Conservation (phyloP, 2,888 invertebrate species). For the Philopedon plagiatum region DNA sequence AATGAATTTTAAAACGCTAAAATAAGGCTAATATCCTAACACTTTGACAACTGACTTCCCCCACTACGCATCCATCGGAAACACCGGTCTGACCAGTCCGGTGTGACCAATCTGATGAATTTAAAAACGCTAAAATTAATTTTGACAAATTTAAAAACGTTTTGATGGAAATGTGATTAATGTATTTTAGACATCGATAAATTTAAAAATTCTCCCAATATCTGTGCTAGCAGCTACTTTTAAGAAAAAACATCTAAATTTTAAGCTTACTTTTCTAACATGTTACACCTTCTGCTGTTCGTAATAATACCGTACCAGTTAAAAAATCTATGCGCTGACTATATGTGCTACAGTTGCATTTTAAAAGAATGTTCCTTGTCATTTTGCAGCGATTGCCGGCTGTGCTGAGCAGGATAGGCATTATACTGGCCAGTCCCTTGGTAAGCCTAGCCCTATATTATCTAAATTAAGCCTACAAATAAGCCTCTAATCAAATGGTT, state of each 20-base stretch:
- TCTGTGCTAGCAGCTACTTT: no score
- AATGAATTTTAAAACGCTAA: no score
- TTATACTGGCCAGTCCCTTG: slow-evolving; percentile 96
- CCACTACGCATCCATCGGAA: no score
- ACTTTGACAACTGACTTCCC: no score
- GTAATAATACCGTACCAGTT: background rate
- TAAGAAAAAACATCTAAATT: background rate
- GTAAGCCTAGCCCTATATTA: slow-evolving; percentile 74
- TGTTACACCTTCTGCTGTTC: background rate
- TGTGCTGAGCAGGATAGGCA: slow-evolving; percentile 96
- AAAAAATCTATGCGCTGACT: background rate
- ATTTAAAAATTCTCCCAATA: no score
- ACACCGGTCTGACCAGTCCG: no score
- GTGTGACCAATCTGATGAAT: no score
- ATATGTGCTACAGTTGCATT: slow-evolving; percentile 57
- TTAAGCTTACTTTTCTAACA: background rate
- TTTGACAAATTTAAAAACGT: no score
- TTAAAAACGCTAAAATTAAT: no score
- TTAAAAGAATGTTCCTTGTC: slow-evolving; percentile 69
- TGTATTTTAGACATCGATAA: no score
- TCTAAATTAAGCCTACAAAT: slow-evolving; percentile 27
- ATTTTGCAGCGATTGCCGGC: slow-evolving; percentile 94
- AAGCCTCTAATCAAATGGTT: slow-evolving; percentile 21
- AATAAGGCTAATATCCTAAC: no score
- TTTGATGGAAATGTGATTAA: no score